Percentiles rank a stretch among this genome's conserved stretches.
Evolutionary conservation across 2,113 vertebrate species (phyloP).

Genomic region (Danio rerio): DNA sequence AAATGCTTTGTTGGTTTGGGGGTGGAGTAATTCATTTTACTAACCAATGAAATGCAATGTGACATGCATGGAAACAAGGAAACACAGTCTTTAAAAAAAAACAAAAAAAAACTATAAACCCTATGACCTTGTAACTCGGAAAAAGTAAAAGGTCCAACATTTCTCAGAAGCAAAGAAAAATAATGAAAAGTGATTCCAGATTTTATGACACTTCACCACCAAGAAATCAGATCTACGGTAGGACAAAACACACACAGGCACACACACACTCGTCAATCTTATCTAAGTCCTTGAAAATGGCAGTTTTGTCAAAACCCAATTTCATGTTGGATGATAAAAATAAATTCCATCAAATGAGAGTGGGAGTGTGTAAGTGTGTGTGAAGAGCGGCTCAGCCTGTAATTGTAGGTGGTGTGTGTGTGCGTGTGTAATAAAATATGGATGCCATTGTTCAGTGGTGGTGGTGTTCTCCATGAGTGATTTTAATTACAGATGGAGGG

Average conservation of each 20-base stretch:
- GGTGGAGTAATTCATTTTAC: background rate
- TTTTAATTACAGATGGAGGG: slow-evolving; percentile 64
- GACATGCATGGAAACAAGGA: too few relatives aligned
- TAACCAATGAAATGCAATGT: background rate
- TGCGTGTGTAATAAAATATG: slow-evolving; percentile 53
- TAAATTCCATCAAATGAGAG: slow-evolving; percentile 37
- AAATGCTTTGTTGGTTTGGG: background rate
- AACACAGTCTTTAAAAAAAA: background rate
- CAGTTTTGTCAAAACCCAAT: slow-evolving; percentile 51
- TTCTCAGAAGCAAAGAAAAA: background rate
- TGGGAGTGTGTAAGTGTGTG: slow-evolving; percentile 20
- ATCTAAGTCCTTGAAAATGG: slow-evolving; percentile 50
- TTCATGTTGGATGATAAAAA: slow-evolving; percentile 44
- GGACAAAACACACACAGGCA: background rate
- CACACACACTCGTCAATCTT: slow-evolving; percentile 42
- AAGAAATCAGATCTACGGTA: background rate
- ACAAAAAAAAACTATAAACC: too few relatives aligned
- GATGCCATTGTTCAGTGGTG: slow-evolving; percentile 51
- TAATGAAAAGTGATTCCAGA: slow-evolving; percentile 20
- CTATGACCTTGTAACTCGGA: background rate
- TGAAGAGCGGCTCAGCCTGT: slow-evolving; percentile 10
- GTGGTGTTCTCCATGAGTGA: slow-evolving; percentile 56
- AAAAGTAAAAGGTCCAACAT: background rate
- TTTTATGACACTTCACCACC: slow-evolving; percentile 22
- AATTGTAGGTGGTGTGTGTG: slow-evolving; percentile 22